phyloP scores from a whole-genome alignment of 2,113 vertebrate species.

The Halcyon senegalensis region DNA sequence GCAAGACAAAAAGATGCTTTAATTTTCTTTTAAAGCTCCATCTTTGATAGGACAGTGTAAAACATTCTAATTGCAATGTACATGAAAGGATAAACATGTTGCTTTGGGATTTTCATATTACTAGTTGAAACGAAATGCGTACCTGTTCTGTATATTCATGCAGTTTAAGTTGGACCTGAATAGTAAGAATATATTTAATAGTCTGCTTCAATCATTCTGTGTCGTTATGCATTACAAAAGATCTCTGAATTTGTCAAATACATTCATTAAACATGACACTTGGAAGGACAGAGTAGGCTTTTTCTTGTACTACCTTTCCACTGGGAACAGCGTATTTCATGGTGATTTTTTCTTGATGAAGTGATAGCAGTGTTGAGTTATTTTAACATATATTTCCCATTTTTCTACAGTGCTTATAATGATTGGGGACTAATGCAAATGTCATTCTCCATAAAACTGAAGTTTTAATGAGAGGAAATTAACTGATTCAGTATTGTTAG shows the following conservation, averaged over 20 bases:
- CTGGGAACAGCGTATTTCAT: constrained; percentile 38
- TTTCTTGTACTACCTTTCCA: constrained; percentile 48
- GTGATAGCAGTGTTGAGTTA: constrained; percentile 25
- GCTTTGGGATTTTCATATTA: not conserved
- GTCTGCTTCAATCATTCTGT: constrained; percentile 32
- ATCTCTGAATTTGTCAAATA: constrained; percentile 60
- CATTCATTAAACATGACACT: constrained; percentile 65
- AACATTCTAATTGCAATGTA: not conserved
- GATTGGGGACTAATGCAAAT: constrained; percentile 34
- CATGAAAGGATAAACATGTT: not conserved
- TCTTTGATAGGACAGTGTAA: not conserved
- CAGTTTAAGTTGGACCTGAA: constrained; percentile 22
- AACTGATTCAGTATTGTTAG: constrained; percentile 9
- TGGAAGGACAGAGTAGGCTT: not conserved
- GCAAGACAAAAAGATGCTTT: not conserved
- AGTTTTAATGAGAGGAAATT: constrained; percentile 23
- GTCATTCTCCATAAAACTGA: not conserved
- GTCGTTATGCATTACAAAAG: constrained; percentile 28
- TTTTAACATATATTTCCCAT: constrained; percentile 29
- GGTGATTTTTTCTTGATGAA: constrained; percentile 37
- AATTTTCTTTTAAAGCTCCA: not conserved
- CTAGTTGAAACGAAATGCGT: not conserved
- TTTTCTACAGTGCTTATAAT: constrained; percentile 2
- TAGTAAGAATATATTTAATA: constrained; percentile 37
- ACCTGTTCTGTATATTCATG: constrained; percentile 9